These are phyloP conservation scores for Syngnathoides biaculeatus DNA, from an alignment of 2,113 vertebrate genomes.

Conservation along the genomic window DNA sequence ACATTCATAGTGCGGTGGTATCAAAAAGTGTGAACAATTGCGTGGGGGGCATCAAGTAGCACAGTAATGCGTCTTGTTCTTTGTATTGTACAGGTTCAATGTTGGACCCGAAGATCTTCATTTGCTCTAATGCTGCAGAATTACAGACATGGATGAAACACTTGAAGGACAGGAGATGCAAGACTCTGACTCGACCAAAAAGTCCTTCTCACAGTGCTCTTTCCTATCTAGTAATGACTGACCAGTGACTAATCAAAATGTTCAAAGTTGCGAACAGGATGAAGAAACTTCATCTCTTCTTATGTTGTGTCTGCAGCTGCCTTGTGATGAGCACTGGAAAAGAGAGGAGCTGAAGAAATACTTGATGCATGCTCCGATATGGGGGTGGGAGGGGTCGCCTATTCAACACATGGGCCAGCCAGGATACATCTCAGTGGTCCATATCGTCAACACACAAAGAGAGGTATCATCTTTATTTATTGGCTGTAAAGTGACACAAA, in stretches of 20 bases:
- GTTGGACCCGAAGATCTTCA: constrained; percentile 74
- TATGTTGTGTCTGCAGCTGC: constrained; percentile 49
- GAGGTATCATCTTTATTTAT: constrained; percentile 24
- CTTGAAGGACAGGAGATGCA: constrained; percentile 66
- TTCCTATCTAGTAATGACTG: constrained; percentile 70
- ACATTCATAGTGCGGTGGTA: not conserved
- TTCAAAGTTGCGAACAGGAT: not conserved
- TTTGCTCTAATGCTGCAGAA: constrained; percentile 66
- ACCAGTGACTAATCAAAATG: not conserved
- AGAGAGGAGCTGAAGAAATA: constrained; percentile 68
- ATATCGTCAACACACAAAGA: constrained; percentile 61
- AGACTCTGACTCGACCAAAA: constrained; percentile 53
- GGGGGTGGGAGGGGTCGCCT: constrained; percentile 77
- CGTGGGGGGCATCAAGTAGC: not conserved
- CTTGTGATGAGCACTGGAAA: constrained; percentile 74
- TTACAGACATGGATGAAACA: constrained; percentile 67
- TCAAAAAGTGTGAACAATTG: not conserved
- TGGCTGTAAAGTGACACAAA: not conserved
- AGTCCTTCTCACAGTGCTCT: constrained; percentile 65
- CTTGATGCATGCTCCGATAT: constrained; percentile 69
- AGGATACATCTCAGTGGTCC: constrained; percentile 65
- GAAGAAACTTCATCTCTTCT: not conserved
- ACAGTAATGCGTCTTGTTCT: constrained; percentile 2
- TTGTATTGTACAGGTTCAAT: constrained; percentile 66
- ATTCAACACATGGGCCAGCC: constrained; percentile 79